phyloP scores from a whole-genome alignment of 2,888 invertebrate species.

The Cheilosia pagana region DNA sequence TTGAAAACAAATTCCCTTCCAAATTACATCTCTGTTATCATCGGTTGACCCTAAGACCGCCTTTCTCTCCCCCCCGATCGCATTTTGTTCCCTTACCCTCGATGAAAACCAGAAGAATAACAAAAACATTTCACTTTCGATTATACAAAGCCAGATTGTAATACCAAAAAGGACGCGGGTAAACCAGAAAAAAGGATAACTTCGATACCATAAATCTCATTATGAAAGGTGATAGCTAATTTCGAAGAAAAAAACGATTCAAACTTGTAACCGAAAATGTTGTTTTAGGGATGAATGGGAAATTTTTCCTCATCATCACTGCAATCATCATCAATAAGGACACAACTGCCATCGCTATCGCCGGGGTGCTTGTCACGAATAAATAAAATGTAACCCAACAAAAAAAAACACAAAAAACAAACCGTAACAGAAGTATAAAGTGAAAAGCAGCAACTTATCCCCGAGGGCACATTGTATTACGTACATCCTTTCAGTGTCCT shows the following conservation, averaged over 20 bases:
- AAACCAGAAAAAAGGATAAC: conserved; percentile 43
- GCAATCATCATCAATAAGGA: conserved; percentile 67
- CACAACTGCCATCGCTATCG: conserved; percentile 52
- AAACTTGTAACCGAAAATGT: conserved; percentile 62
- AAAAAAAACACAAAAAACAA: conserved; percentile 6
- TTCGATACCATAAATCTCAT: conserved; percentile 69
- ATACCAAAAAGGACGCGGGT: conserved; percentile 1
- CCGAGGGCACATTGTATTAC: conserved; percentile 60
- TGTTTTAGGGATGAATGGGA: conserved; percentile 47
- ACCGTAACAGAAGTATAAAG: conserved; percentile 33
- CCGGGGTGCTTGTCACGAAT: conserved; percentile 64
- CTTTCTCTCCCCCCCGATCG: conserved; percentile 2
- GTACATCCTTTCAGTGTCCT: conserved; percentile 41
- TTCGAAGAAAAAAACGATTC: conserved; percentile 30
- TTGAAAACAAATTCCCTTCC: conserved; percentile 9
- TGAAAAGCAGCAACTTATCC: conserved; percentile 62
- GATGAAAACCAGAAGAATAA: conserved; percentile 27
- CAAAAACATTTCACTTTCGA: conserved; percentile 69
- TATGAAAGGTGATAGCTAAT: conserved; percentile 71
- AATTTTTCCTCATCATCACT: conserved; percentile 48
- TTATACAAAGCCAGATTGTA: conserved; percentile 50
- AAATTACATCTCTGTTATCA: conserved; percentile 5
- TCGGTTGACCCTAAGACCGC: background rate
- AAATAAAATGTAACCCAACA: conserved; percentile 51
- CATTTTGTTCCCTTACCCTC: background rate